phyloP scores from a whole-genome alignment of 2,888 invertebrate genomes.

The Rhingia campestris region DNA sequence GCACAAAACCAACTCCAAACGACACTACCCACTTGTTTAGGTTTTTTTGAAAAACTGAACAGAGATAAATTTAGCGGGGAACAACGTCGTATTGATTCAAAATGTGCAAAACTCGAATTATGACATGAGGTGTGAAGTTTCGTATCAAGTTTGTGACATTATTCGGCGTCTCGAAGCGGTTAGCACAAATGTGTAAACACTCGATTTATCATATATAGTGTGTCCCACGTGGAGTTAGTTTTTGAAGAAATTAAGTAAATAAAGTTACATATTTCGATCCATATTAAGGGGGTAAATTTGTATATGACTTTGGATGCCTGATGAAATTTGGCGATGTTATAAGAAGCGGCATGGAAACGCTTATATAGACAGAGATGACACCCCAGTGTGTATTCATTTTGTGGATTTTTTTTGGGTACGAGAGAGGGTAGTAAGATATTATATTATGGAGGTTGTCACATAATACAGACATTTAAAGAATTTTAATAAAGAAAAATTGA shows the following conservation, averaged over 20 bases:
- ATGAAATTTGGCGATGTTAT: too few relatives aligned
- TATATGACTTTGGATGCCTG: too few relatives aligned
- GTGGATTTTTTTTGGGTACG: too few relatives aligned
- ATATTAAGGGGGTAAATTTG: too few relatives aligned
- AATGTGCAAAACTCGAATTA: slow-evolving; percentile 63
- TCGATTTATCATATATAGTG: not conserved
- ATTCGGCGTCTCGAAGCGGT: slow-evolving; percentile 20
- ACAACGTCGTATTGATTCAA: slow-evolving; percentile 34
- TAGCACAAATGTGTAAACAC: slow-evolving; percentile 11
- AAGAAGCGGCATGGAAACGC: too few relatives aligned
- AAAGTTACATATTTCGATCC: too few relatives aligned
- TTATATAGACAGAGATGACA: too few relatives aligned
- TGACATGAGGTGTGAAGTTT: slow-evolving; percentile 59
- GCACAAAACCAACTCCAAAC: slow-evolving; percentile 13
- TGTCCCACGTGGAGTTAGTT: slow-evolving; percentile 1
- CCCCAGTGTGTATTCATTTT: too few relatives aligned
- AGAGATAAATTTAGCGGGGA: slow-evolving; percentile 14
- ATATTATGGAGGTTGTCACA: too few relatives aligned
- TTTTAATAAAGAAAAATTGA: too few relatives aligned
- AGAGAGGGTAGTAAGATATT: too few relatives aligned
- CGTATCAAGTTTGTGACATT: slow-evolving; percentile 60
- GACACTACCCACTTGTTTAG: slow-evolving; percentile 31
- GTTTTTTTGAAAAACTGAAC: slow-evolving; percentile 39
- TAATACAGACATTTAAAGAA: too few relatives aligned
- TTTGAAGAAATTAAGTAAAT: not conserved